These are phyloP conservation scores for Aythya baeri DNA, from an alignment of 2,113 vertebrate genomes.

Conservation along the genomic window DNA sequence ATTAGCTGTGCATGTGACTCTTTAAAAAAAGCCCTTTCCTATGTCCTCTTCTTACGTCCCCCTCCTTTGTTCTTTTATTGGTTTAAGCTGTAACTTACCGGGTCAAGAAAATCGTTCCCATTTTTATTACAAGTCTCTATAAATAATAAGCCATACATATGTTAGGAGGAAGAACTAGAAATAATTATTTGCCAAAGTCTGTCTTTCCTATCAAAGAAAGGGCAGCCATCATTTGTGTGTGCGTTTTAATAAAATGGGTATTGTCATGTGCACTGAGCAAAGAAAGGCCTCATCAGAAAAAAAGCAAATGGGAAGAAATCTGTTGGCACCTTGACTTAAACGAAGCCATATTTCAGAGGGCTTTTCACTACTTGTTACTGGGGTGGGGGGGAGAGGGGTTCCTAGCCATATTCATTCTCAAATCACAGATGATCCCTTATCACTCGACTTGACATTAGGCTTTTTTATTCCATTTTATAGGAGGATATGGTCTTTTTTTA, in stretches of 20 bases:
- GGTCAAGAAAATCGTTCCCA: conserved; percentile 27
- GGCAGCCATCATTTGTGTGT: neutral
- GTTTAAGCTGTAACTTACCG: neutral
- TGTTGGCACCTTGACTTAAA: neutral
- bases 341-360: neutral
- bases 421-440: neutral
- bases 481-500: conserved; percentile 10
- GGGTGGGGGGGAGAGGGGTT: neutral
- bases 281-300: neutral
- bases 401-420: neutral
- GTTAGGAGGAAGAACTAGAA: conserved; percentile 13
- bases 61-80: conserved; percentile 58
- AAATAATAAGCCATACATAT: conserved; percentile 43
- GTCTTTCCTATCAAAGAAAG: neutral
- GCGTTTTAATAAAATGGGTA: neutral
- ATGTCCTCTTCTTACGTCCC: neutral
- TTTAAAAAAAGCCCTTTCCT: conserved; percentile 21
- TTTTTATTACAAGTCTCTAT: conserved; percentile 38
- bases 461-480: conserved; percentile 7
- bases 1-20: neutral
- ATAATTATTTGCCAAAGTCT: conserved; percentile 13
- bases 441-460: neutral
- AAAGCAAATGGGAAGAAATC: neutral
- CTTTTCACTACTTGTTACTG: neutral
- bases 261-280: neutral